These are phyloP conservation scores for Leptinotarsa tumamoca DNA, from an alignment of 2,888 invertebrate species.

Conservation along the genomic window DNA sequence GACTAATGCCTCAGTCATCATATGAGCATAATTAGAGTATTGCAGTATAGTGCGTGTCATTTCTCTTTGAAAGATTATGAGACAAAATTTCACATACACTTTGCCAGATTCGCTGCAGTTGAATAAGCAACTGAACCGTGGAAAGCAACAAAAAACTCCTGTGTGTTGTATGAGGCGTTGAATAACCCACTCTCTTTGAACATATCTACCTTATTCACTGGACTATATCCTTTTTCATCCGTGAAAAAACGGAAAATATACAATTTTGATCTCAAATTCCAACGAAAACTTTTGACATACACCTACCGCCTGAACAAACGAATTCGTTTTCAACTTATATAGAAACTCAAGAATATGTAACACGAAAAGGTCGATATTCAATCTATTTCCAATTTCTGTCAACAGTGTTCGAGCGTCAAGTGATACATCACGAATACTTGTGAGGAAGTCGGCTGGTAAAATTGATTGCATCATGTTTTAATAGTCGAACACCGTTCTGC, in stretches of 20 bases:
- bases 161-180: too few relatives aligned
- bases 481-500: conserved; percentile 41
- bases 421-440: conserved; percentile 63
- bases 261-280: neutral
- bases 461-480: conserved; percentile 62
- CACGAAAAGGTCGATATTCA: conserved; percentile 59
- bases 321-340: conserved; percentile 59
- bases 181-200: too few relatives aligned
- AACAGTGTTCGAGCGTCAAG: conserved; percentile 60
- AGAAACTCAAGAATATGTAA: conserved; percentile 59
- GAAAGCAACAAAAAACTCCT: too few relatives aligned
- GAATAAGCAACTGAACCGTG: too few relatives aligned
- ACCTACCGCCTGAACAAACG: conserved; percentile 49
- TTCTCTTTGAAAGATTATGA: too few relatives aligned
- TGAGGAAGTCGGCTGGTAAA: conserved; percentile 59
- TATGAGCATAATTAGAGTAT: too few relatives aligned
- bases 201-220: too few relatives aligned
- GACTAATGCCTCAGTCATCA: too few relatives aligned
- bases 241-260: neutral
- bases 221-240: too few relatives aligned
- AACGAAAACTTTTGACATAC: neutral
- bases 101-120: too few relatives aligned
- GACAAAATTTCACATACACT: too few relatives aligned
- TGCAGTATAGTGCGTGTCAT: too few relatives aligned
- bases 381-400: conserved; percentile 66